phyloP scores from a whole-genome alignment of 1,140 invertebrate species.

The Nilaparvata lugens region DNA sequence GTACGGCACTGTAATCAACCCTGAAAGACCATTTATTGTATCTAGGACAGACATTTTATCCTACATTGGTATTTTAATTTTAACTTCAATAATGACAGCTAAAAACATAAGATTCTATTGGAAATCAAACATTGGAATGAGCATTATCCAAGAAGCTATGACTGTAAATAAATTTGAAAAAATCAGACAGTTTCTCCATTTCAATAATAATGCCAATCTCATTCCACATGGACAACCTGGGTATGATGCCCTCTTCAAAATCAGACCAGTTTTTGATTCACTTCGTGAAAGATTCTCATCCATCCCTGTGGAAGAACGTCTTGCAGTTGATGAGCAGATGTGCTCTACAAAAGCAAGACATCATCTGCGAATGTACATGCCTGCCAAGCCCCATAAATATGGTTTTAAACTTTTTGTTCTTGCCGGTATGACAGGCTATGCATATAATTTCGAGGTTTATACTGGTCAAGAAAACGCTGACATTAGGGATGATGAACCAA shows the following conservation, averaged over 20 bases:
- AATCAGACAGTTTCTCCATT: neutral
- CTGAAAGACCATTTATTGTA: too few relatives aligned
- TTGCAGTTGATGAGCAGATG: neutral
- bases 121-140: neutral
- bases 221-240: neutral
- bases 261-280: neutral
- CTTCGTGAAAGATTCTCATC: neutral
- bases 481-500: too few relatives aligned
- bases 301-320: neutral
- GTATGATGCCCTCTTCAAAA: neutral
- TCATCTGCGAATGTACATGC: neutral
- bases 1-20: too few relatives aligned
- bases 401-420: neutral
- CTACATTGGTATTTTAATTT: too few relatives aligned
- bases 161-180: neutral
- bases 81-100: too few relatives aligned
- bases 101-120: neutral
- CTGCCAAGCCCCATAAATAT: neutral
- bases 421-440: neutral
- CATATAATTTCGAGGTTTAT: neutral
- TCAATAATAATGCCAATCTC: neutral
- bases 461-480: neutral
- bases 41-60: too few relatives aligned
- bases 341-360: neutral
- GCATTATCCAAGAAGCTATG: neutral